Base-by-base conservation (phyloP, 2,888 invertebrate genomes). In the Flabesymbios commensalis region DNA sequence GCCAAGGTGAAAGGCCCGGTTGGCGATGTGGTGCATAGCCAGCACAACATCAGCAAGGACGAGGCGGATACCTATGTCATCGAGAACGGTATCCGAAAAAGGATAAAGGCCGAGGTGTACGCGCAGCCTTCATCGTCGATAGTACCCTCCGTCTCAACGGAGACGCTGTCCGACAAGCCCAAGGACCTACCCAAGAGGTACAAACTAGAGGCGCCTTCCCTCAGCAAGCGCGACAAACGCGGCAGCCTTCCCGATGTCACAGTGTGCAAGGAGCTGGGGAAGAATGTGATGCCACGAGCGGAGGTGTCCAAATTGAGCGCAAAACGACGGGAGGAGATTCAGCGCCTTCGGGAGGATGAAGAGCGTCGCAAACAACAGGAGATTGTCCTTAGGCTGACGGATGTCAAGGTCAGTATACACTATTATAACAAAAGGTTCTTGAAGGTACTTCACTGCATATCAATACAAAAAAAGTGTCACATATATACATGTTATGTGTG, bases 261-360 rank as follows among this genome's bases (percentile, higher is more conserved):
- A 33, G 80, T 85, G 10, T 63, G 63, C 42, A 77, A 77, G 57
- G 90, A 93, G 61, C 88, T 90, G 63, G 88, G 90, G 72, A 88
- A 90, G 60, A 89, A 90, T 73, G 89, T 84, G 17, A 92, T 97
- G 90, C 90, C 94, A 57, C 88, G 97, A 61, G 95, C 96, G 84
- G 96, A 98, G 85, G 95, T 95, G 54, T 94, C 95, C 69, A 89
- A 90, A 69, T 87, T 99, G 78, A 95, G 95, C 76, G 93, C 94
- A 68, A 92, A 93, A 74, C 88, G 96, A 36, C 88, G 99, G 72
- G 96, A 97, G 85, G 96, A 97, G 84, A 88, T 97, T 73, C 89
- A 96, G 78, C 88, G 93, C 74, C 88, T 97, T 74, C 90, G 96
- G 80, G 88, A 94, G 74, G 69, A 79, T 41, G 77, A 78, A 32